Conservation (phyloP, 2,797 vertebrate species). For the Oophaga sylvatica region DNA sequence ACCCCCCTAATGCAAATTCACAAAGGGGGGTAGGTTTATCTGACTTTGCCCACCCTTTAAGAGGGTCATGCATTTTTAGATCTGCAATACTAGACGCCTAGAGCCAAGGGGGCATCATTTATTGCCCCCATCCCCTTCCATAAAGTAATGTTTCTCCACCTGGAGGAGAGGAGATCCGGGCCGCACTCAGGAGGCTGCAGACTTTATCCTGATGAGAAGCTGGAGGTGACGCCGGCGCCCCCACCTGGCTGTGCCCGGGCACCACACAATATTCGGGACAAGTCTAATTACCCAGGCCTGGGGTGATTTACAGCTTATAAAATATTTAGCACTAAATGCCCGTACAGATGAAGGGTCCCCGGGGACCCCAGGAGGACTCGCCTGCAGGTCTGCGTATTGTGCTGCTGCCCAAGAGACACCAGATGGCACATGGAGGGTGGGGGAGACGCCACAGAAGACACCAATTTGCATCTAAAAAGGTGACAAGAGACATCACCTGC, state of each 20-base stretch:
- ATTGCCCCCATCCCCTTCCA: no score
- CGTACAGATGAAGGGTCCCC: not conserved
- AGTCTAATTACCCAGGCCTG: not conserved
- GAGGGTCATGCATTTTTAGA: no score
- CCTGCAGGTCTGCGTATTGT: slow-evolving; percentile 29
- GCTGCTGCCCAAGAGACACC: slow-evolving; percentile 66
- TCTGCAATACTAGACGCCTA: no score
- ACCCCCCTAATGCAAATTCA: no score
- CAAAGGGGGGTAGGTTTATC: no score
- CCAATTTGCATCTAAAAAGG: slow-evolving; percentile 76
- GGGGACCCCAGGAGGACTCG: not conserved
- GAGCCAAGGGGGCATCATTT: no score
- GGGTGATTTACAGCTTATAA: not conserved
- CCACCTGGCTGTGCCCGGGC: no score
- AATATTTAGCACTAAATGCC: slow-evolving; percentile 8
- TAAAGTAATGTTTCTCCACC: no score
- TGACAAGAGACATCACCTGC: slow-evolving; percentile 70
- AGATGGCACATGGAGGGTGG: slow-evolving; percentile 71
- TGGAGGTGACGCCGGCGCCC: no score
- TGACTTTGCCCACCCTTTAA: no score
- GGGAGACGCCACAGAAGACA: slow-evolving; percentile 51
- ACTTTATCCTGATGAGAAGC: not conserved
- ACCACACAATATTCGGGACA: not conserved
- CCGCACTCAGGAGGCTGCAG: no score
- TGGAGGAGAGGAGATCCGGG: no score